Conservation (phyloP, 2,113 vertebrate species). For the Meles meles region DNA sequence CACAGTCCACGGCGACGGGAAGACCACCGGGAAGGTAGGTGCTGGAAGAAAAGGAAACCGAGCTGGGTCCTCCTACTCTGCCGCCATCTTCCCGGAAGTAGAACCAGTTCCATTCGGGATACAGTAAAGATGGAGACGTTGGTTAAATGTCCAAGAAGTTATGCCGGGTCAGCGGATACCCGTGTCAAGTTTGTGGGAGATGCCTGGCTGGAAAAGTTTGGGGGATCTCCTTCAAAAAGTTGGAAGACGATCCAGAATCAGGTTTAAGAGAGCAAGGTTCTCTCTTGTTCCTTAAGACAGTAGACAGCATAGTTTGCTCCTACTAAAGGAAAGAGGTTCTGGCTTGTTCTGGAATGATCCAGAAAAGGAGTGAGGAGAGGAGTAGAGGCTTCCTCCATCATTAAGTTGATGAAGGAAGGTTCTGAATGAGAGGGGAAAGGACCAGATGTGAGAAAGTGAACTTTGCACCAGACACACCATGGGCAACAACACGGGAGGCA, state of each 20-base stretch:
- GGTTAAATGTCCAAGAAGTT: not conserved
- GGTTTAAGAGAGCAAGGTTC: not conserved
- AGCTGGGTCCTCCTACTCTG: not conserved
- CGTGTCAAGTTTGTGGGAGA: too few relatives aligned
- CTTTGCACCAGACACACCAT: not conserved
- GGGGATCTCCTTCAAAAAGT: not conserved
- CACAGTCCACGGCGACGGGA: accelerated
- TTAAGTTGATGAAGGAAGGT: not conserved
- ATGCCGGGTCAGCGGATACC: accelerated
- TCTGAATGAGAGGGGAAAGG: not conserved
- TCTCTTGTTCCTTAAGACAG: not conserved
- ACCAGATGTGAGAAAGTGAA: accelerated
- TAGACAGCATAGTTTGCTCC: accelerated
- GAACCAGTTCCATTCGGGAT: not conserved
- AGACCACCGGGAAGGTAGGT: not conserved
- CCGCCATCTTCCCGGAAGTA: not conserved
- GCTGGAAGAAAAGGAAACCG: too few relatives aligned
- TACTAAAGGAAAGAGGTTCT: not conserved
- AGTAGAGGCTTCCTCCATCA: accelerated
- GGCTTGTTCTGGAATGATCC: not conserved
- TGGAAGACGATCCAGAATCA: not conserved
- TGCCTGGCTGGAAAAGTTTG: accelerated
- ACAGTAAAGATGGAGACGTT: not conserved
- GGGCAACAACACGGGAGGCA: accelerated
- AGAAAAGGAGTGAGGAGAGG: not conserved